Evolutionary conservation across 2,113 vertebrate species (phyloP), one percentile per base, ranked within the genome.

Genomic region (Myrmecophaga tridactyla): DNA sequence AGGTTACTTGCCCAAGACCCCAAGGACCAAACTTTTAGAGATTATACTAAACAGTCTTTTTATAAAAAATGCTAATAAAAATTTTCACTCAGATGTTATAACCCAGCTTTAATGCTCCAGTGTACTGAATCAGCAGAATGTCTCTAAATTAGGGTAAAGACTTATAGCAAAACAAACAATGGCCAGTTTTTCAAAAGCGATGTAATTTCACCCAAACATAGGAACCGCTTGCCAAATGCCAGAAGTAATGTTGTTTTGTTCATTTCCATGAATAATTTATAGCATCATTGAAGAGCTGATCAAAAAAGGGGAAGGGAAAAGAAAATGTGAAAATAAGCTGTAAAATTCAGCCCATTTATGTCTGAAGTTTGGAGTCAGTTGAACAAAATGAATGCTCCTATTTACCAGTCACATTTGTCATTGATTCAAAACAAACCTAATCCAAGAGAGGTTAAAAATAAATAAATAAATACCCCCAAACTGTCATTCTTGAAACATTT

Each of bases 391-490:
- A 93, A 75, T 89, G 58, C 82, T 94, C 92, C 92, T 51, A 43
- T 10, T 18, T 94, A 39, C 88, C 96, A 95, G 94, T 97, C 51
- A 1, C 63, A 87, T 92, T 97, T 97, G 94, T 95, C 84, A 69
- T 94, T 97, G 94, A 97, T 98, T 93, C 94, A 96, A 95, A 97
- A 97, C 94, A 96, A 97, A 97, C 96, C 97, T 96, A 90, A 70
- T 91, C 86, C 39, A 84, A 97, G 96, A 95, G 87, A 97, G 86
- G 96, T 96, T 85, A 92, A 95, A 85, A 98, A 95, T 97, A 97
- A 92, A 36, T 90, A 63, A 84, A 67, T 90, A 89, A 91, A 60
- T 69, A 31, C 56, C 82, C 34, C n/a, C 76, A 69, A 95, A 89
- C 34, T 96, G 89, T 82, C 86, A 69, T 76, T 97, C 96, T 88